Evolutionary conservation across 2,888 invertebrate genomes (phyloP).

Genomic region (Spatulosminthurus flaviceps): DNA sequence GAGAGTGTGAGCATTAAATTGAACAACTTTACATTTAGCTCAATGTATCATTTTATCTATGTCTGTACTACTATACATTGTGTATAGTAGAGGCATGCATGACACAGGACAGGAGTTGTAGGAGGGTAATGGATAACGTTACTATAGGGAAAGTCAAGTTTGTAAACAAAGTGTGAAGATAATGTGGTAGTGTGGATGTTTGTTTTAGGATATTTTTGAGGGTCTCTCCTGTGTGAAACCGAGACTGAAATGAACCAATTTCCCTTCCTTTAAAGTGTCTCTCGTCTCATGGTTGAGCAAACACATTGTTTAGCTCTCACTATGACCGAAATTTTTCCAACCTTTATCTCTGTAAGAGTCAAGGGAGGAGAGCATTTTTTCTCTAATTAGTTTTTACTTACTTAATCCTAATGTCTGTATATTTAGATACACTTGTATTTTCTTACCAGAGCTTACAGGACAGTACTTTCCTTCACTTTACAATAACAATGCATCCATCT

Average conservation of each 20-base stretch:
- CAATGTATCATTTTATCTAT: slow-evolving; percentile 6
- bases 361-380: too few relatives aligned
- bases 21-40: not conserved
- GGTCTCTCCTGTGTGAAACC: slow-evolving; percentile 31
- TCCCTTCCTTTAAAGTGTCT: slow-evolving; percentile 38
- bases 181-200: not conserved
- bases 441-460: too few relatives aligned
- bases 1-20: not conserved
- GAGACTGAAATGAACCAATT: slow-evolving; percentile 46
- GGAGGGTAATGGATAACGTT: too few relatives aligned
- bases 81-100: too few relatives aligned
- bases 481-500: too few relatives aligned
- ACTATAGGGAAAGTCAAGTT: too few relatives aligned
- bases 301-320: slow-evolving; percentile 34
- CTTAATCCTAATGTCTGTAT: too few relatives aligned
- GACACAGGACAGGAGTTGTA: too few relatives aligned
- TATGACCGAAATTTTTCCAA: slow-evolving; percentile 25
- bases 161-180: not conserved
- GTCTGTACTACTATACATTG: too few relatives aligned
- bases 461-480: too few relatives aligned
- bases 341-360: not conserved
- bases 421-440: too few relatives aligned
- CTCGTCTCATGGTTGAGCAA: slow-evolving; percentile 33
- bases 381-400: slow-evolving; percentile 22
- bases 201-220: not conserved